phyloP scores from a whole-genome alignment of 2,113 vertebrate species.

The Pristiophorus japonicus region DNA sequence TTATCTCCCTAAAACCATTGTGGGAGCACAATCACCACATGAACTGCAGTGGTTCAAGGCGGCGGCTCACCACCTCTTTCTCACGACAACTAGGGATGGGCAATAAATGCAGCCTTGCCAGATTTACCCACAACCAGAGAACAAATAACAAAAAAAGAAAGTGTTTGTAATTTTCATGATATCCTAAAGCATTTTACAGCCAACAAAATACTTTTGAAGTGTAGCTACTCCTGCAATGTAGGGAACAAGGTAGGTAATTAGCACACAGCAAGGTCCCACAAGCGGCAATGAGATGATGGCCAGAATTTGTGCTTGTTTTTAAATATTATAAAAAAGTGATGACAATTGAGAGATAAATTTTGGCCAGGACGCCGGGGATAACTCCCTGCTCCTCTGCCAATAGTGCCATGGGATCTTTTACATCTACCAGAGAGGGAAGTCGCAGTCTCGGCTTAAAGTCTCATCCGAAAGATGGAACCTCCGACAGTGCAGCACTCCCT shows the following conservation, averaged over 20 bases:
- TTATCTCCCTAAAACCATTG: too few species aligned
- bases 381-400: not conserved
- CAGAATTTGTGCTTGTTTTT: too few species aligned
- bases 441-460: not conserved
- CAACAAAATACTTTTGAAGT: not conserved
- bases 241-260: not conserved
- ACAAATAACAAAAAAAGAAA: too few species aligned
- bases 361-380: not conserved
- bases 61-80: too few species aligned
- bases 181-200: not conserved
- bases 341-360: not conserved
- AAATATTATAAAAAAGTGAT: not conserved
- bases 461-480: not conserved
- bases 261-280: too few species aligned
- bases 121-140: too few species aligned
- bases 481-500: not conserved
- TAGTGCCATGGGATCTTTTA: not conserved
- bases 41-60: too few species aligned
- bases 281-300: too few species aligned
- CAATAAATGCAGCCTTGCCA: too few species aligned
- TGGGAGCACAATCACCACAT: too few species aligned
- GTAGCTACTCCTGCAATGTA: not conserved
- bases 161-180: too few species aligned
- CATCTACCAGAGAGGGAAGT: not conserved
- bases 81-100: too few species aligned